Percentiles rank a stretch among this genome's conserved stretches.
Conservation (phyloP, 2,113 vertebrate species). For the Sinocyclocheilus anshuiensis region DNA sequence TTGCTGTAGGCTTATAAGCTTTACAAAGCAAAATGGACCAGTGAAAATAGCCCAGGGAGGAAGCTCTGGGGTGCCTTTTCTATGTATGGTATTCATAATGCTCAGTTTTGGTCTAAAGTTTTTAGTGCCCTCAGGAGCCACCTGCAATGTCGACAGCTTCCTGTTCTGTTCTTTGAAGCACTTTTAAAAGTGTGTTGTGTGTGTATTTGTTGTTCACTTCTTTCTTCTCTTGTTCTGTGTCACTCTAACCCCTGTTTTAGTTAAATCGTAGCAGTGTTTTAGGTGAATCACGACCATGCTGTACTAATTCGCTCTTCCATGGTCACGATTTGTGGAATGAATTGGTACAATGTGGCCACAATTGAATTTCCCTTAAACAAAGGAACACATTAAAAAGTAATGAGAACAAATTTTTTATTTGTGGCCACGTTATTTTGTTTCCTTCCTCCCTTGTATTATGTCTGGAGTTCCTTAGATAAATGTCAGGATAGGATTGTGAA, state of each 20-base stretch:
- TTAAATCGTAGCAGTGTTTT: not conserved
- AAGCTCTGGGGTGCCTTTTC: constrained; percentile 8
- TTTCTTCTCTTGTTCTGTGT: not conserved
- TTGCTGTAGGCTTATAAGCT: constrained; percentile 17
- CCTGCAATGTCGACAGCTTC: not conserved
- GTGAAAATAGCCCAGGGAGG: not conserved
- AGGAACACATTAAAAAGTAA: not conserved
- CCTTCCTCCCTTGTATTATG: not conserved
- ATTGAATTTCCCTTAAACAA: not conserved
- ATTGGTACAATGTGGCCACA: not conserved
- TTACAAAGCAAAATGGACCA: not conserved
- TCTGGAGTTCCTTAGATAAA: not conserved
- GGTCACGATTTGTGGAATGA: not conserved
- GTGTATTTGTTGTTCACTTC: not conserved
- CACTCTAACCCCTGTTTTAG: not conserved
- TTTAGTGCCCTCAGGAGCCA: constrained; percentile 21
- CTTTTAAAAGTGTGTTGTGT: not conserved
- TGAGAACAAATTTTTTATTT: not conserved
- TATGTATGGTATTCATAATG: not conserved
- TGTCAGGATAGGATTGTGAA: not conserved
- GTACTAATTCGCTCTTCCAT: not conserved
- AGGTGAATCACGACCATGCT: not conserved
- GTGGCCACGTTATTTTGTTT: not conserved
- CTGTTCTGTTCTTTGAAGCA: not conserved
- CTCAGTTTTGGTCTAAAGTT: not conserved